Percentiles rank a stretch among this genome's conserved stretches.
phyloP scores from a whole-genome alignment of 2,113 vertebrate genomes.

The Rhinichthys klamathensis region DNA sequence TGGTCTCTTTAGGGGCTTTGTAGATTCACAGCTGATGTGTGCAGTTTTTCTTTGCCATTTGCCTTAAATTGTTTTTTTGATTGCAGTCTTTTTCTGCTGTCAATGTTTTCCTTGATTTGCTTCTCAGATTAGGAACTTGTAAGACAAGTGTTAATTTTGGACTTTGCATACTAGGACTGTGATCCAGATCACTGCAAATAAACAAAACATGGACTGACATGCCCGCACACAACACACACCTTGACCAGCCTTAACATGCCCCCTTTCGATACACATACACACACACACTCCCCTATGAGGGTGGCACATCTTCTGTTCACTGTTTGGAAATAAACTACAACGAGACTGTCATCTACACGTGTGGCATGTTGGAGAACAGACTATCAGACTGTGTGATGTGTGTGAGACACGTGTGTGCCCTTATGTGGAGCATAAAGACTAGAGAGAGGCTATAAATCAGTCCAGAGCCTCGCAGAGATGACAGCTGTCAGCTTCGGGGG shows the following conservation, averaged over 20 bases:
- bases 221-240: constrained; percentile 10
- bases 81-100: too few species aligned
- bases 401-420: not conserved
- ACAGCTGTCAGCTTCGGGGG: constrained; percentile 63
- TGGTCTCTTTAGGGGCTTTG: too few species aligned
- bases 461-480: constrained; percentile 44
- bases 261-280: constrained; percentile 27
- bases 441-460: constrained; percentile 31
- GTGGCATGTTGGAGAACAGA: not conserved
- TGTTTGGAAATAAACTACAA: not conserved
- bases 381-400: not conserved
- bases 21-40: too few species aligned
- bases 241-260: constrained; percentile 24
- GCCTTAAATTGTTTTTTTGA: too few species aligned
- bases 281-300: constrained; percentile 25
- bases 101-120: too few species aligned
- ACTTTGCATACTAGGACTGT: not conserved
- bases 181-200: constrained; percentile 8
- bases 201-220: constrained; percentile 12
- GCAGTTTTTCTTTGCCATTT: too few species aligned
- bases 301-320: not conserved
- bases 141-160: not conserved
- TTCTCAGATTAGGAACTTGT: not conserved
- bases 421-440: not conserved
- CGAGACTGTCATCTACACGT: not conserved